Evolutionary conservation across 2,113 vertebrate genomes (phyloP).

Genomic region (Leuciscus idus): DNA sequence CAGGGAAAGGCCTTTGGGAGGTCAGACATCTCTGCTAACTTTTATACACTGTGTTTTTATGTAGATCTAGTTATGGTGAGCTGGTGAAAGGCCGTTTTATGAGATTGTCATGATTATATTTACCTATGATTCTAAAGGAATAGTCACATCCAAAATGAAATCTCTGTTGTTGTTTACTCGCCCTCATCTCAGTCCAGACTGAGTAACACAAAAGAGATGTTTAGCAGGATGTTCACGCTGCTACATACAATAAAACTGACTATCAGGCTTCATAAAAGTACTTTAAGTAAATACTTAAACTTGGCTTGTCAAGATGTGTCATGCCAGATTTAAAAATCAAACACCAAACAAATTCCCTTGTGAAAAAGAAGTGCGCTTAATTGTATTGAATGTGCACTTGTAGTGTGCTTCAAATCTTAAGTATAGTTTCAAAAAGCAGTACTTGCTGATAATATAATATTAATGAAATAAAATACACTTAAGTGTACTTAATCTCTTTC

Average conservation of each 20-base stretch:
- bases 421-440: no score
- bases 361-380: no score
- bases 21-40: slow-evolving; percentile 69
- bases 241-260: neutral
- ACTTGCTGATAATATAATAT: no score
- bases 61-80: neutral
- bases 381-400: no score
- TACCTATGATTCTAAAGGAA: no score
- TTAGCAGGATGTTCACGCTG: neutral
- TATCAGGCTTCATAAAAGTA: neutral
- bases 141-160: no score
- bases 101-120: no score
- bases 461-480: no score
- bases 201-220: neutral
- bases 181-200: no score
- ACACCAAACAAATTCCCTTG: neutral
- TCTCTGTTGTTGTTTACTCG: no score
- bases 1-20: slow-evolving; percentile 94
- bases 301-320: neutral
- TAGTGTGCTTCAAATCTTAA: no score
- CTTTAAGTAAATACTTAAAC: neutral
- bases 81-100: neutral
- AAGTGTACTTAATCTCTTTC: no score
- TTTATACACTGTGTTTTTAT: neutral
- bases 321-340: neutral